Evolutionary conservation across 2,797 vertebrate genomes (phyloP).

Genomic region (Alca torda): DNA sequence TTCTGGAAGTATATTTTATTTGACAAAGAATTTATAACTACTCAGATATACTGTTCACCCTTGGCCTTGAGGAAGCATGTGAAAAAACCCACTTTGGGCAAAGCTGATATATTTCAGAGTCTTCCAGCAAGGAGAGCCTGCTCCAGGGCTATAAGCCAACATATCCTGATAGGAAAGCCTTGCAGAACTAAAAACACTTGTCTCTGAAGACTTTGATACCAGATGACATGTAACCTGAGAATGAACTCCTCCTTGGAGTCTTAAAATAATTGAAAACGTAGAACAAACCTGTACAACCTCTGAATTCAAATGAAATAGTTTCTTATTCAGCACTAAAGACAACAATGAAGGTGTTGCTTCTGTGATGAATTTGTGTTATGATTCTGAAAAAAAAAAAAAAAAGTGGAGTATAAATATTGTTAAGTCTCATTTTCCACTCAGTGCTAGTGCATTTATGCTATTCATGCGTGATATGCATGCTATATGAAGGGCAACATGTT

Average conservation of each 20-base stretch:
- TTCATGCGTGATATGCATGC: too few relatives aligned
- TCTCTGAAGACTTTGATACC: background rate
- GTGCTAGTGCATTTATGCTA: background rate
- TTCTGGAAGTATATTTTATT: background rate
- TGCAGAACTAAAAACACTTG: background rate
- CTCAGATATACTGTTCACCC: background rate
- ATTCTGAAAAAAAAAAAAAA: background rate
- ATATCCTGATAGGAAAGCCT: background rate
- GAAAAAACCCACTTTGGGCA: background rate
- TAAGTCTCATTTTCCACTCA: background rate
- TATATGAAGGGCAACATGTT: background rate
- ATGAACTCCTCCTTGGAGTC: background rate
- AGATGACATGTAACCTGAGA: background rate
- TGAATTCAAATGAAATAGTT: background rate
- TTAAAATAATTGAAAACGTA: background rate
- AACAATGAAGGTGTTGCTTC: background rate
- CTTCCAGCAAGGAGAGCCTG: background rate
- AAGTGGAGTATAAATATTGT: background rate
- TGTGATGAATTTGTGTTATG: background rate
- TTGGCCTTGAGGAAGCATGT: background rate
- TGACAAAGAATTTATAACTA: background rate
- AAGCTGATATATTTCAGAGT: background rate
- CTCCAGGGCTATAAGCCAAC: background rate
- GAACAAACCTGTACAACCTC: background rate
- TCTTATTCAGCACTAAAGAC: background rate